Conservation (phyloP, 2,113 vertebrate genomes). For the Struthidea cinerea region DNA sequence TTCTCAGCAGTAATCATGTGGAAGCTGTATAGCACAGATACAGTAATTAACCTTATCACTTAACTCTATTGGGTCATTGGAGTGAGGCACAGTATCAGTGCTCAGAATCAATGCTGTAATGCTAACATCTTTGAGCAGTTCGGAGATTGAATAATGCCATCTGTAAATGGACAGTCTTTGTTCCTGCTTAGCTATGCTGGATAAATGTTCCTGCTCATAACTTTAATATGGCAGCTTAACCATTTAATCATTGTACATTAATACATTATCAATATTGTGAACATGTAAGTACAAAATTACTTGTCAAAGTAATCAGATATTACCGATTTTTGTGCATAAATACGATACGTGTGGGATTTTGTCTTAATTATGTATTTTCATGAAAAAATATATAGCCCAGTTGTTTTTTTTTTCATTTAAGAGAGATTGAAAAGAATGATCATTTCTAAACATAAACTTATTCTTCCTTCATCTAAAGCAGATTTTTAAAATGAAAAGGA, state of each 20-base stretch:
- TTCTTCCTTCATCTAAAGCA: not conserved
- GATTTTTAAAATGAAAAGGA: not conserved
- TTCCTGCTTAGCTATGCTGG: constrained; percentile 52
- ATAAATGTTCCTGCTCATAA: constrained; percentile 54
- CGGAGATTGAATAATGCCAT: constrained; percentile 60
- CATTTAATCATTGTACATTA: constrained; percentile 74
- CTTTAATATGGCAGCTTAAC: constrained; percentile 71
- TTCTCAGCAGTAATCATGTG: constrained; percentile 85
- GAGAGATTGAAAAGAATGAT: not conserved
- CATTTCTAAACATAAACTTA: not conserved
- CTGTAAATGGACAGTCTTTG: constrained; percentile 59
- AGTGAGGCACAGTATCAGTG: constrained; percentile 78
- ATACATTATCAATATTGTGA: constrained; percentile 73
- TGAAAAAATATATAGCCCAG: not conserved
- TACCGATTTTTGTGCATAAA: constrained; percentile 64
- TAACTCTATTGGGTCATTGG: constrained; percentile 86
- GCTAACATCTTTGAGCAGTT: constrained; percentile 40
- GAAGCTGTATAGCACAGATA: constrained; percentile 85
- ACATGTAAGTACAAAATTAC: constrained; percentile 71
- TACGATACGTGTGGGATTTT: constrained; percentile 1
- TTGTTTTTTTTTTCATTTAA: not conserved
- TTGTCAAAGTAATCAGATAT: constrained; percentile 70
- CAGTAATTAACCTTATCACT: constrained; percentile 91
- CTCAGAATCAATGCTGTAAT: constrained; percentile 59
- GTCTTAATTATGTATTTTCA: constrained; percentile 38